Base-by-base conservation (phyloP, 1,140 invertebrate genomes). In the Listronotus bonariensis region DNA sequence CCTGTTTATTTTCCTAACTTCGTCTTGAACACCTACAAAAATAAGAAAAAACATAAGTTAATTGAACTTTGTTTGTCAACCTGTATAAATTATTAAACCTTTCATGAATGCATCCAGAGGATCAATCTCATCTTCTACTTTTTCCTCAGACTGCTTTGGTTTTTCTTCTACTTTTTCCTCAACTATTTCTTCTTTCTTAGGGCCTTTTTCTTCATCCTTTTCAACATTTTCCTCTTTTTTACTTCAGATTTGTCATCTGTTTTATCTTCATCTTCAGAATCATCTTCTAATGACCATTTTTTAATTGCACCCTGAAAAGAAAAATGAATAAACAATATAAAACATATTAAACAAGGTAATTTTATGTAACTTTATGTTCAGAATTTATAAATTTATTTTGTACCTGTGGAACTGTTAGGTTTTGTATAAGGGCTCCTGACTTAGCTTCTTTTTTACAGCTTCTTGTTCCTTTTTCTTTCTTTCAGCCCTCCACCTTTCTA, bases 221-320 rank as follows among this genome's bases (percentile, higher is more conserved):
- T 67, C 41, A 20, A 49, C 45, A n/a, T 84, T 67, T 62, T 82
- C 77, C 56, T 83, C 75, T 62, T 83, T 79, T 81, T 80, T 48
- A 79, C 74, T 61, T 84, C 81, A 69, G 77, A 78, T 72, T 77
- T 82, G 70, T 79, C 80, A 72, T 72, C 73, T n/a, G 71, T 69
- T 46, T 79, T 74, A 78, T 83, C 83, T 71, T 85, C 87, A 70
- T 89, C 88, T 63, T 93, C 92, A 71, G 90, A 93, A 76, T 95
- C 92, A 78, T 94, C 90, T 80, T 95, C 92, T 15, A 98, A 80
- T 61, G 92, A 96, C 95, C 95, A 97, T 74, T 94, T 92, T 80
- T 95, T 95, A 31, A 85, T 80, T 3, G 88, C 34, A 79, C 14
- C 70, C 68, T 65, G 51, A 11, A 54, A 54, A 2, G 43, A 11